These are phyloP conservation scores for Aulostomus chinensis DNA, from an alignment of 2,797 vertebrate genomes.

Conservation along the genomic window DNA sequence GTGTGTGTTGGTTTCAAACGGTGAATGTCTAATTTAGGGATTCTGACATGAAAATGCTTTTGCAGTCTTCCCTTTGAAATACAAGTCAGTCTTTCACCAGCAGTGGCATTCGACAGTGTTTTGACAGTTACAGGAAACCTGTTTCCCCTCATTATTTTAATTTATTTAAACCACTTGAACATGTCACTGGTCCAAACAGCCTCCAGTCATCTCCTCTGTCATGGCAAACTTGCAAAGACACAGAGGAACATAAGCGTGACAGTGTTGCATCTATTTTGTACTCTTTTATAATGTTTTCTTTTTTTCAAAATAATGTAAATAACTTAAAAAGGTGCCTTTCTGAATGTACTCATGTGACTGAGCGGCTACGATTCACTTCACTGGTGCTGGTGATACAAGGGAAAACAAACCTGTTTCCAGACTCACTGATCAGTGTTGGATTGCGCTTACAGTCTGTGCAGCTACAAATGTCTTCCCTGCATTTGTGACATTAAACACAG, in stretches of 20 bases:
- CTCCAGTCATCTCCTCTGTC: slow-evolving; percentile 20
- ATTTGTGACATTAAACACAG: neutral
- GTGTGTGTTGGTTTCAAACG: slow-evolving; percentile 19
- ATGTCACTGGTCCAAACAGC: slow-evolving; percentile 33
- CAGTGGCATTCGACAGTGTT: slow-evolving; percentile 29
- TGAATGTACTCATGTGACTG: slow-evolving; percentile 60
- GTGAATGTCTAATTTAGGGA: slow-evolving; percentile 12
- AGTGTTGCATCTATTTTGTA: slow-evolving; percentile 49
- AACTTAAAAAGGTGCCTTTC: slow-evolving; percentile 53
- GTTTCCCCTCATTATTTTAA: slow-evolving; percentile 46
- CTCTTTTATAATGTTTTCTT: slow-evolving; percentile 46
- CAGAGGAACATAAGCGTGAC: slow-evolving; percentile 6
- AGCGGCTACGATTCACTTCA: slow-evolving; percentile 18
- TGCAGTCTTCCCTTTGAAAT: slow-evolving; percentile 8
- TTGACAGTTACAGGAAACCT: neutral
- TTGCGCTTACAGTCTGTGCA: slow-evolving; percentile 22
- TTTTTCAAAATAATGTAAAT: slow-evolving; percentile 18
- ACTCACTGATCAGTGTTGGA: slow-evolving; percentile 10
- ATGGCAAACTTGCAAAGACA: slow-evolving; percentile 20
- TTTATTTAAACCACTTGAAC: slow-evolving; percentile 64
- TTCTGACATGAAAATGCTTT: slow-evolving; percentile 3
- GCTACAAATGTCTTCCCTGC: slow-evolving; percentile 4
- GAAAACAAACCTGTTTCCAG: neutral
- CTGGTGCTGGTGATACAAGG: neutral
- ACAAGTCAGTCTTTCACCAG: slow-evolving; percentile 7